Evolutionary conservation across 1,140 invertebrate species (phyloP).

Genomic region (Nasonia vitripennis): DNA sequence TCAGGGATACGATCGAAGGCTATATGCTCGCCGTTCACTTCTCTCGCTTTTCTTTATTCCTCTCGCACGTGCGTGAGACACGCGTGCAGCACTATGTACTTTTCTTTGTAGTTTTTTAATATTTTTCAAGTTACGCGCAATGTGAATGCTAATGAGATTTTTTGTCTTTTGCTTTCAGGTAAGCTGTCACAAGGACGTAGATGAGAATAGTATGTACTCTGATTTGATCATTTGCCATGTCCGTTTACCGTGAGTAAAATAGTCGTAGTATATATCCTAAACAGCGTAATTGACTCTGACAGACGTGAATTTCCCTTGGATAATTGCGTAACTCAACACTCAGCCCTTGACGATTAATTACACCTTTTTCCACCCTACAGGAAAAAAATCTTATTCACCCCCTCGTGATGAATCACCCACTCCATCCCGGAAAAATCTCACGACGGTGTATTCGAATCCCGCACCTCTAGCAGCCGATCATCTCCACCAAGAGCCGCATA

Average conservation of each 20-base stretch:
- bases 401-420: not conserved
- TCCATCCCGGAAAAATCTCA: not conserved
- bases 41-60: conserved; percentile 34
- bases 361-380: too few relatives aligned
- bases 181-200: conserved; percentile 66
- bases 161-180: conserved; percentile 59
- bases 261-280: conserved; percentile 50
- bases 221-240: conserved; percentile 62
- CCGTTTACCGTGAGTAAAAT: conserved; percentile 59
- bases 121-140: too few relatives aligned
- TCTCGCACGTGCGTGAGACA: not conserved
- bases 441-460: not conserved
- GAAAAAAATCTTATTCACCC: not conserved
- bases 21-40: conserved; percentile 24
- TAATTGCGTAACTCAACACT: too few relatives aligned
- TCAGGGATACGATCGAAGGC: conserved; percentile 32
- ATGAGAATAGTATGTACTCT: conserved; percentile 66
- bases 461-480: not conserved
- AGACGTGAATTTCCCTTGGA: not conserved
- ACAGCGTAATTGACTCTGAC: conserved; percentile 41
- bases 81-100: not conserved
- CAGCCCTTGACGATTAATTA: too few relatives aligned
- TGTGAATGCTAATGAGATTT: not conserved
- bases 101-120: not conserved
- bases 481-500: not conserved